Evolutionary conservation across 2,113 vertebrate genomes (phyloP).

Genomic region (Paramormyrops kingsleyae): DNA sequence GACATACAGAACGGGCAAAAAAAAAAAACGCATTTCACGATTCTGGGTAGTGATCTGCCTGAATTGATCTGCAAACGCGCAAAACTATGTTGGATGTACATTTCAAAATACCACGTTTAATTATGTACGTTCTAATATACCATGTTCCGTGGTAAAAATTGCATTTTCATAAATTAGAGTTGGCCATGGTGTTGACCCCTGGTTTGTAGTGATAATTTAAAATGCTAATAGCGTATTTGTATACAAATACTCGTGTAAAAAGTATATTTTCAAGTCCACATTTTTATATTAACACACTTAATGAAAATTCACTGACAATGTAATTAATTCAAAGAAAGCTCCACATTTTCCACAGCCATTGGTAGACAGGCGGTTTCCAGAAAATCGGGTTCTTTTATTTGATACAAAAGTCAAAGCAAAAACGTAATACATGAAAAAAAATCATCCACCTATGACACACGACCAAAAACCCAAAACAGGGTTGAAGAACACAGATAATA

Average conservation of each 20-base stretch:
- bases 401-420: neutral
- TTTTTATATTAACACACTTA: neutral
- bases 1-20: neutral
- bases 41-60: neutral
- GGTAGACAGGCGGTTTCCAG: neutral
- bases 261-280: neutral
- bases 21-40: neutral
- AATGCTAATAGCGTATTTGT: neutral
- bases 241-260: neutral
- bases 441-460: neutral
- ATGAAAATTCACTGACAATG: neutral
- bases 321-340: neutral
- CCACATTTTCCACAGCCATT: neutral
- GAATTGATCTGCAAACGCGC: neutral
- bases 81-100: too few relatives aligned
- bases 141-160: neutral
- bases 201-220: neutral
- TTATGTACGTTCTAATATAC: neutral
- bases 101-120: too few relatives aligned
- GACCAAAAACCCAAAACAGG: neutral
- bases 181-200: neutral
- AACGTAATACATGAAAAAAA: neutral
- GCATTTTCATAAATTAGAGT: neutral
- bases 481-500: neutral
- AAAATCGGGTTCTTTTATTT: neutral